Evolutionary conservation across 1,140 invertebrate species (phyloP), one percentile per base, ranked within the genome.

Genomic region (Drosophila biarmipes): DNA sequence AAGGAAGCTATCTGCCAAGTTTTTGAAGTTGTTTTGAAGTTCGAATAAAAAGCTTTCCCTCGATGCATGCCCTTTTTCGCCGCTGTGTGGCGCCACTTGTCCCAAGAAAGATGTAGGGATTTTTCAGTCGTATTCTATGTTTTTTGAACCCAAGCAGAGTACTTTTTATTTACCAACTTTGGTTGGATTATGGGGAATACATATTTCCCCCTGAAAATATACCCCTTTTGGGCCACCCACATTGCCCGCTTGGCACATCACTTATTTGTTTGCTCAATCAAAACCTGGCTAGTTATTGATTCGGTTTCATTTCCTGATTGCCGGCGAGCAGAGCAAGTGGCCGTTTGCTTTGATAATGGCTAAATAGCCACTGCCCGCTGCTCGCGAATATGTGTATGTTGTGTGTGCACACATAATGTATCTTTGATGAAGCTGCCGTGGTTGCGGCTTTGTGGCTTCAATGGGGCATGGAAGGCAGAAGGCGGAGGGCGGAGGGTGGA

Each of bases 371-470:
- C 6, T 29, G 46, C 46, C 46, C 24, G 46, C 24, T 67, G 46
- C 21, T 68, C 69, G 38, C 52, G 59, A 49, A 34, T 56, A 38
- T 56, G 40, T 34, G 67, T 43, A 19, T 27, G n/a, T n/a, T 3
- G 6, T n/a, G 4, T 14, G 15, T 27, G 31, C 40, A 72, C 54
- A 43, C 59, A 75, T 75, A 75, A 75, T 75, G 72, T 75, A 66
- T 49, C 72, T 75, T 75, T 75, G 71, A 75, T 75, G 72, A 57
- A 43, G 71, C 63, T 67, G 63, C 59, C 46, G 48, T 38, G 51
- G 17, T 21, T 19, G 71, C 38, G 57, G 69, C 37, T 72, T 58
- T 69, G 66, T 49, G 55, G 64, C 17, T 52, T 45, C 46, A 31
- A 42, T 21, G 59, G 19, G 42, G 14, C 17, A 29, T n/a, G n/a